Evolutionary conservation across 2,888 invertebrate species (phyloP).

Genomic region (Drosophila prolongata): DNA sequence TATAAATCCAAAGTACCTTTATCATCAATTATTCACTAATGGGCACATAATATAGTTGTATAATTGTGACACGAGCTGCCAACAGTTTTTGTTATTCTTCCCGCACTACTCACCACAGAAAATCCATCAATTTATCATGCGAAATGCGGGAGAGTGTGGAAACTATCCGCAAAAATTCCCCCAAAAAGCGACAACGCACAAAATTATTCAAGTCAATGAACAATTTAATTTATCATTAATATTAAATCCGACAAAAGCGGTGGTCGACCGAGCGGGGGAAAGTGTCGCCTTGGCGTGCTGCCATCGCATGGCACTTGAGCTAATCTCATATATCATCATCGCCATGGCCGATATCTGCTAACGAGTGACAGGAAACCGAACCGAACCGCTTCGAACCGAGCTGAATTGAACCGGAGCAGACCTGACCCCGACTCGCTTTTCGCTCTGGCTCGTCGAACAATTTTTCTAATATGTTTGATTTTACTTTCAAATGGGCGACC

Average conservation of each 20-base stretch:
- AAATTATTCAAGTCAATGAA: slow-evolving; percentile 80
- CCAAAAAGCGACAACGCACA: slow-evolving; percentile 69
- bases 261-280: slow-evolving; percentile 20
- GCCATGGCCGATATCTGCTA: slow-evolving; percentile 60
- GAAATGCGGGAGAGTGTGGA: slow-evolving; percentile 15
- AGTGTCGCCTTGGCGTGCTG: slow-evolving; percentile 75
- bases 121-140: slow-evolving; percentile 70
- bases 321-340: slow-evolving; percentile 79
- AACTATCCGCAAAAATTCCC: slow-evolving; percentile 60
- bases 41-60: slow-evolving; percentile 70
- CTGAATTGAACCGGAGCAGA: slow-evolving; percentile 15
- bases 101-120: slow-evolving; percentile 23
- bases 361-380: slow-evolving; percentile 44
- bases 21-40: slow-evolving; percentile 71
- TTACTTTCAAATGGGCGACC: slow-evolving; percentile 73
- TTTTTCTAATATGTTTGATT: slow-evolving; percentile 76
- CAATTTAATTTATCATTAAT: slow-evolving; percentile 81
- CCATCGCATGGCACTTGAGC: slow-evolving; percentile 70
- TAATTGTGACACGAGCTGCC: slow-evolving; percentile 59
- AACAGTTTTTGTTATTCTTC: slow-evolving; percentile 28
- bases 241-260: slow-evolving; percentile 72
- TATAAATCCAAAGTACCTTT: slow-evolving; percentile 9
- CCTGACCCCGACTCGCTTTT: slow-evolving; percentile 19
- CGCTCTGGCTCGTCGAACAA: slow-evolving; percentile 46
- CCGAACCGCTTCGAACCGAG: slow-evolving; percentile 20